A percentile compares a stretch with the other conserved stretches of the same genome.
Conservation (phyloP, 2,888 invertebrate species). For the Nasonia oneida region DNA sequence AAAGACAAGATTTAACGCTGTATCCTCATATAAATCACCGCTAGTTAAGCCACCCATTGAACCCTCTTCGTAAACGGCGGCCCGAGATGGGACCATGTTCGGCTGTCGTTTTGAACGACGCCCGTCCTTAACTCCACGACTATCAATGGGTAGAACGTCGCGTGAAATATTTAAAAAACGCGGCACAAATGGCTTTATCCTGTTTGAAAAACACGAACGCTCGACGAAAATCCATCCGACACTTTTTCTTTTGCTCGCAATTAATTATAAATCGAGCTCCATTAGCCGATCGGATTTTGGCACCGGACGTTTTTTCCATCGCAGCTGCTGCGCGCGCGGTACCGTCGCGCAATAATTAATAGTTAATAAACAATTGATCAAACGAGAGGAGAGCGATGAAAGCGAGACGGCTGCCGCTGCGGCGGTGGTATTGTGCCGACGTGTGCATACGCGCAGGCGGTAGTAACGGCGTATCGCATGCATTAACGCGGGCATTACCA, state of each 20-base stretch:
- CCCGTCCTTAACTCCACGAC: slow-evolving; percentile 17
- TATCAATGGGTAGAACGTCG: neutral
- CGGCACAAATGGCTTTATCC: neutral
- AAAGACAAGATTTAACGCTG: slow-evolving; percentile 58
- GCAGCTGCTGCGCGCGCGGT: slow-evolving; percentile 43
- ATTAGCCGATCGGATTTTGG: neutral
- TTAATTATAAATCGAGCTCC: slow-evolving; percentile 25
- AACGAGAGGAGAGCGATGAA: slow-evolving; percentile 38
- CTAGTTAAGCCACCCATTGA: slow-evolving; percentile 47
- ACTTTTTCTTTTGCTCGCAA: neutral
- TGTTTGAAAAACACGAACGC: neutral
- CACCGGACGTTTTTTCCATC: neutral
- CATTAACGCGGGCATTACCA: slow-evolving; percentile 73
- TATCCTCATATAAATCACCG: slow-evolving; percentile 50
- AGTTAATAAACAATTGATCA: slow-evolving; percentile 68
- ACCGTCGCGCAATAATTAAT: slow-evolving; percentile 67
- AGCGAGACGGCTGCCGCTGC: neutral
- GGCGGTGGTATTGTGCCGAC: neutral
- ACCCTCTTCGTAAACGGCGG: slow-evolving; percentile 40
- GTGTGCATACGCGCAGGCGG: slow-evolving; percentile 54
- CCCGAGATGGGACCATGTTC: slow-evolving; percentile 13
- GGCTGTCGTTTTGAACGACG: slow-evolving; percentile 55
- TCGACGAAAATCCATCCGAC: neutral
- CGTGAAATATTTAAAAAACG: neutral
- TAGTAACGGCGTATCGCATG: slow-evolving; percentile 62